Percentiles rank a stretch among this genome's conserved stretches.
Conservation (phyloP, 2,888 invertebrate genomes). For the Hemicrepidius hirtus region DNA sequence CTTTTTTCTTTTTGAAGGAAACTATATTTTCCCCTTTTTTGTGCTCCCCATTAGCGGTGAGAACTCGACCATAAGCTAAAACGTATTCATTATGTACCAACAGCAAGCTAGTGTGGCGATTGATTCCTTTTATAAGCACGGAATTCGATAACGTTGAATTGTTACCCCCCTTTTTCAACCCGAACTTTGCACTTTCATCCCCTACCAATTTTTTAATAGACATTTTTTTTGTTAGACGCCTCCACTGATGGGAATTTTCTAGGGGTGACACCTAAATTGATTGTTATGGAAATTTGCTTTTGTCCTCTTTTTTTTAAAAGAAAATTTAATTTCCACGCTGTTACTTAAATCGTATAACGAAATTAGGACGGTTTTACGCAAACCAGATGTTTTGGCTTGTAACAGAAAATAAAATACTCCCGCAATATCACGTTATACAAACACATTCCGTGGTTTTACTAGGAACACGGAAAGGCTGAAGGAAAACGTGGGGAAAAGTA, state of each 20-base stretch:
- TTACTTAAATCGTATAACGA: too few relatives aligned
- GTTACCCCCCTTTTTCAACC: background rate
- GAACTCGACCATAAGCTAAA: background rate
- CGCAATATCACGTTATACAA: background rate
- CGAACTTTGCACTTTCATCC: constrained; percentile 18
- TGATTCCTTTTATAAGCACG: constrained; percentile 9
- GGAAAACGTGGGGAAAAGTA: background rate
- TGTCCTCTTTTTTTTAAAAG: too few relatives aligned
- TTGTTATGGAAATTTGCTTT: too few relatives aligned
- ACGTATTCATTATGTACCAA: background rate
- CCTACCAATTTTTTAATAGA: background rate
- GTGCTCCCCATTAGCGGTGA: background rate
- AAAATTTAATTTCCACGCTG: too few relatives aligned
- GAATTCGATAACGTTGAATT: background rate
- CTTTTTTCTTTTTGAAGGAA: background rate
- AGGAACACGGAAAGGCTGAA: background rate
- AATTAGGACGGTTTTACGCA: background rate
- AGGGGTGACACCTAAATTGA: too few relatives aligned
- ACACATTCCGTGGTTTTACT: constrained; percentile 6
- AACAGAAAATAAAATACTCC: background rate
- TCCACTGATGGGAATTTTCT: background rate
- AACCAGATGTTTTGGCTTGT: background rate
- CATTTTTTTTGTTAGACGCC: background rate
- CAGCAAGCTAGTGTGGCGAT: background rate
- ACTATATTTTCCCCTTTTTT: background rate